These are phyloP conservation scores for Rhadinocentrus ornatus DNA, from an alignment of 2,797 vertebrate genomes.

Conservation along the genomic window DNA sequence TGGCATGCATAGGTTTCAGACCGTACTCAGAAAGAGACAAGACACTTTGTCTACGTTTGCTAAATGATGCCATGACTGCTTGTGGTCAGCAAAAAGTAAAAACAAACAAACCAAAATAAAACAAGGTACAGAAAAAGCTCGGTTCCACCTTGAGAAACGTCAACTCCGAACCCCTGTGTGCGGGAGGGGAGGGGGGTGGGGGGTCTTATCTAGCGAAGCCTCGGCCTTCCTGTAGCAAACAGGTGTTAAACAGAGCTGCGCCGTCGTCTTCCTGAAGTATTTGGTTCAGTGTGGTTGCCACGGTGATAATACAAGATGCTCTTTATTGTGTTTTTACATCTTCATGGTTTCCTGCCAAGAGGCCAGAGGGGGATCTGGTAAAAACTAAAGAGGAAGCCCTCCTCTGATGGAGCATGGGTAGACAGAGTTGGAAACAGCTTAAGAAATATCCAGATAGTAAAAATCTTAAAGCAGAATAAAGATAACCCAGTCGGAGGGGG, in stretches of 20 bases:
- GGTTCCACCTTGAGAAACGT: constrained; percentile 25
- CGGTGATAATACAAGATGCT: constrained; percentile 89
- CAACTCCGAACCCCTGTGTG: constrained; percentile 5
- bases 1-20: constrained; percentile 78
- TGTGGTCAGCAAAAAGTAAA: constrained; percentile 15
- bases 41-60: constrained; percentile 67
- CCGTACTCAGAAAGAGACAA: constrained; percentile 70
- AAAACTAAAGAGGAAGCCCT: too few relatives aligned
- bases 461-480: background rate
- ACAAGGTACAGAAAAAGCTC: constrained; percentile 40
- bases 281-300: constrained; percentile 80
- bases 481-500: background rate
- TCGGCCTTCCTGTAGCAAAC: constrained; percentile 72
- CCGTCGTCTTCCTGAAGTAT: constrained; percentile 80
- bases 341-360: background rate
- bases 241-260: constrained; percentile 85
- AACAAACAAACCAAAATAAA: background rate
- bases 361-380: background rate
- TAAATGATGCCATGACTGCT: constrained; percentile 60
- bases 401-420: too few relatives aligned
- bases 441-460: too few relatives aligned
- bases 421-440: too few relatives aligned
- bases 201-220: constrained; percentile 10
- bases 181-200: background rate
- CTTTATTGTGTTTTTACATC: background rate